phyloP scores from a whole-genome alignment of 2,113 vertebrate genomes.

The Calyptomena viridis region DNA sequence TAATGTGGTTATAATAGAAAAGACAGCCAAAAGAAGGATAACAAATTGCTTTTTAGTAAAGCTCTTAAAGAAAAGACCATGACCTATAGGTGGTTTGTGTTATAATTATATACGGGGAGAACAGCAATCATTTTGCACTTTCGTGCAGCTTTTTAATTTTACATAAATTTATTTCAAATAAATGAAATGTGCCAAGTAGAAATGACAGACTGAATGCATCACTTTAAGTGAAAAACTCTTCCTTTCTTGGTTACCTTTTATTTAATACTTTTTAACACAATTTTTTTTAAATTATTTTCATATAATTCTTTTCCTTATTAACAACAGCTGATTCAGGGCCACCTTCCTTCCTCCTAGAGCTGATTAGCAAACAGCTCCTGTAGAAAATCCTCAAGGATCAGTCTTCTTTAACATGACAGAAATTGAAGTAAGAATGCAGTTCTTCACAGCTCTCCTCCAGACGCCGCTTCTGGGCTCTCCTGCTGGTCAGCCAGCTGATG shows the following conservation, averaged over 20 bases:
- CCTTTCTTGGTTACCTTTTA: not conserved
- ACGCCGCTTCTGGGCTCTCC: not conserved
- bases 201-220: not conserved
- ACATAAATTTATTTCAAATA: constrained; percentile 9
- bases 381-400: not conserved
- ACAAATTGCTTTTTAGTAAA: not conserved
- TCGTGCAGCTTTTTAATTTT: not conserved
- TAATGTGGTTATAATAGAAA: not conserved
- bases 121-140: not conserved
- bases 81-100: not conserved
- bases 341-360: not conserved
- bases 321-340: not conserved
- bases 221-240: not conserved
- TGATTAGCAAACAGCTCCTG: not conserved
- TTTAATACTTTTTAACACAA: not conserved
- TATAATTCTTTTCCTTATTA: not conserved
- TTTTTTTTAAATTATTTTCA: not conserved
- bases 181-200: not conserved
- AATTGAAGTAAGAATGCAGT: not conserved
- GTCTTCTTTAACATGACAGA: not conserved
- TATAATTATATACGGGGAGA: not conserved
- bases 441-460: constrained; percentile 17
- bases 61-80: not conserved
- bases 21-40: not conserved
- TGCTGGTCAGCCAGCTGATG: not conserved